Evolutionary conservation across 2,797 vertebrate species (phyloP).

Genomic region (Peromyscus aztecus): DNA sequence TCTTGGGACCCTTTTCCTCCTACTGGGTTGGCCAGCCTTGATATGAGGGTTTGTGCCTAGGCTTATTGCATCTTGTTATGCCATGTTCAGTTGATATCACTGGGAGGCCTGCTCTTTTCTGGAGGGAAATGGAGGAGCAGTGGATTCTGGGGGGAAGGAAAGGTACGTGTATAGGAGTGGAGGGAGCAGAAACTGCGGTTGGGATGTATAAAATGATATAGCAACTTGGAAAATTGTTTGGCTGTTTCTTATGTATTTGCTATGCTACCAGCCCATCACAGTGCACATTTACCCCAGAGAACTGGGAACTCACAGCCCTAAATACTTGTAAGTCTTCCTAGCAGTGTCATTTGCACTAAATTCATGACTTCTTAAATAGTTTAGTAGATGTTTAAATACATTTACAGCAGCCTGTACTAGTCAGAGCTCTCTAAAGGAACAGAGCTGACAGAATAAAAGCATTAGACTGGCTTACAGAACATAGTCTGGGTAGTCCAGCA

Average conservation of each 20-base stretch:
- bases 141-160: too few relatives aligned
- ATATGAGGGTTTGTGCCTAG: too few relatives aligned
- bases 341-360: too few relatives aligned
- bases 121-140: too few relatives aligned
- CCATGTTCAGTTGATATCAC: too few relatives aligned
- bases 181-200: too few relatives aligned
- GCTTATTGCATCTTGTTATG: too few relatives aligned
- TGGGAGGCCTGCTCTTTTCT: too few relatives aligned
- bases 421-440: background rate
- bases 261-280: background rate
- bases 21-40: too few relatives aligned
- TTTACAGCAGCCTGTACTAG: background rate
- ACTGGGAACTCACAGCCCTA: background rate
- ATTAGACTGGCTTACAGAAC: background rate
- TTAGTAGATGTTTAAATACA: background rate
- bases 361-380: background rate
- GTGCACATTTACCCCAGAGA: background rate
- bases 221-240: background rate
- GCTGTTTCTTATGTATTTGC: background rate
- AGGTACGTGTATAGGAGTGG: too few relatives aligned
- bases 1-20: too few relatives aligned
- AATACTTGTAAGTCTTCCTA: background rate
- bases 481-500: background rate
- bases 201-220: background rate
- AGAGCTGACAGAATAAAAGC: background rate